Conservation (phyloP, 2,888 invertebrate genomes). For the Cryptosula pallasiana region DNA sequence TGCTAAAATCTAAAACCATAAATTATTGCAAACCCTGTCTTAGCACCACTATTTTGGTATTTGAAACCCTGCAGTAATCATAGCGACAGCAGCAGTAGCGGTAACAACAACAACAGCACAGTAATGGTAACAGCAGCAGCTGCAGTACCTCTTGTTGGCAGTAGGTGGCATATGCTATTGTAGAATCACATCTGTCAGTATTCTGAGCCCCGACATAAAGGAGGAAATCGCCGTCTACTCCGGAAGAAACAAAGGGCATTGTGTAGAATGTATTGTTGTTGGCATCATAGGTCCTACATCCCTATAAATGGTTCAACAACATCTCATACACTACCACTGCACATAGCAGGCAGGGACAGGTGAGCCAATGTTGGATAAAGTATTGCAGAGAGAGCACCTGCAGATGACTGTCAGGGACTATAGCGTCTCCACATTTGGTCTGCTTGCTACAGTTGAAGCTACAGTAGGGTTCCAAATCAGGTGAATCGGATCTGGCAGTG, state of each 20-base stretch:
- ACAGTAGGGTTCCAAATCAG: slow-evolving; percentile 75
- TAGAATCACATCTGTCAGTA: slow-evolving; percentile 86
- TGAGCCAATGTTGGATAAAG: too few relatives aligned
- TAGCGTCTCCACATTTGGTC: slow-evolving; percentile 94
- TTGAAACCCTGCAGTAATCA: too few relatives aligned
- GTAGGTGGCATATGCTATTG: slow-evolving; percentile 96
- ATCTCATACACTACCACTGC: too few relatives aligned
- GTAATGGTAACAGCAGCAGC: not conserved
- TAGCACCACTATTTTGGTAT: too few relatives aligned
- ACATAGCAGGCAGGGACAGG: too few relatives aligned
- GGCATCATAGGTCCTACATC: slow-evolving; percentile 64
- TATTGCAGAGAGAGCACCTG: too few relatives aligned
- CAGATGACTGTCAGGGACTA: slow-evolving; percentile 85
- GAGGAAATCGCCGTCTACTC: slow-evolving; percentile 78
- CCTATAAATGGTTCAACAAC: slow-evolving; percentile 57
- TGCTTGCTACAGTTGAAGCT: slow-evolving; percentile 60
- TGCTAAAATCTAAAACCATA: too few relatives aligned
- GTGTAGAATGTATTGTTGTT: slow-evolving; percentile 25
- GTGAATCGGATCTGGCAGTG: not conserved
- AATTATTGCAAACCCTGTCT: too few relatives aligned
- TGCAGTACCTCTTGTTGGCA: slow-evolving; percentile 91
- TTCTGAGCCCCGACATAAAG: slow-evolving; percentile 93
- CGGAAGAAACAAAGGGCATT: slow-evolving; percentile 59
- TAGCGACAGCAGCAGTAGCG: too few relatives aligned
- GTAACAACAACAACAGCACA: too few relatives aligned